These are phyloP conservation scores for Rhagoletis pomonella DNA, from an alignment of 1,140 invertebrate genomes.

Conservation along the genomic window DNA sequence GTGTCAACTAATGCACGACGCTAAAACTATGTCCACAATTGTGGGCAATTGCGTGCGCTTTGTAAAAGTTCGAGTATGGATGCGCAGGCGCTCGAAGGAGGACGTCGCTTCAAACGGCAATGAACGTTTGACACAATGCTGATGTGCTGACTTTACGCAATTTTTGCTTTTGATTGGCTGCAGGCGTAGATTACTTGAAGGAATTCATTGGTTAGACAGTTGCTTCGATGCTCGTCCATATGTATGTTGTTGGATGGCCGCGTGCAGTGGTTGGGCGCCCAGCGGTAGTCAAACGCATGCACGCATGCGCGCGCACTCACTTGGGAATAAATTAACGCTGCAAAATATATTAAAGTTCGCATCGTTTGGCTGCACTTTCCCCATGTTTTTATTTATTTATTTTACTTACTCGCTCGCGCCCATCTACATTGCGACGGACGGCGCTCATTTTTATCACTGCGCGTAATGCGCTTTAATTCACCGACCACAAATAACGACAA, in stretches of 20 bases:
- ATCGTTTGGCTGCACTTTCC: neutral
- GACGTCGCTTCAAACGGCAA: too few species aligned
- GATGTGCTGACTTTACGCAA: conserved; percentile 10
- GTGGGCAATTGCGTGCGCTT: conserved; percentile 47
- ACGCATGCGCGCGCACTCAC: conserved; percentile 22
- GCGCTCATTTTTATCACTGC: conserved; percentile 43
- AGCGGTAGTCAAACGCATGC: neutral
- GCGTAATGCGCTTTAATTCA: conserved; percentile 30
- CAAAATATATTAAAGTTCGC: neutral
- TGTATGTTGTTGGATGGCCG: neutral
- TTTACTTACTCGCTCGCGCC: neutral
- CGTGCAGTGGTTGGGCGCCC: neutral
- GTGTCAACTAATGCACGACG: conserved; percentile 26
- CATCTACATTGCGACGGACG: neutral
- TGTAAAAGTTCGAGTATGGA: neutral
- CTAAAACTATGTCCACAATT: neutral
- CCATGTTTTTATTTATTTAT: neutral
- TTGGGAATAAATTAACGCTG: conserved; percentile 51
- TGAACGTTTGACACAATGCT: neutral
- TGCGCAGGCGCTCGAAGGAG: too few species aligned
- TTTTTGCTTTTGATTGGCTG: conserved; percentile 1
- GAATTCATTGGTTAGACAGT: neutral
- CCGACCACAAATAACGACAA: neutral
- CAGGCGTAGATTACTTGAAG: neutral
- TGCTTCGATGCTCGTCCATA: neutral